Conservation (phyloP, 2,888 invertebrate genomes). For the Phyllotreta striolata region DNA sequence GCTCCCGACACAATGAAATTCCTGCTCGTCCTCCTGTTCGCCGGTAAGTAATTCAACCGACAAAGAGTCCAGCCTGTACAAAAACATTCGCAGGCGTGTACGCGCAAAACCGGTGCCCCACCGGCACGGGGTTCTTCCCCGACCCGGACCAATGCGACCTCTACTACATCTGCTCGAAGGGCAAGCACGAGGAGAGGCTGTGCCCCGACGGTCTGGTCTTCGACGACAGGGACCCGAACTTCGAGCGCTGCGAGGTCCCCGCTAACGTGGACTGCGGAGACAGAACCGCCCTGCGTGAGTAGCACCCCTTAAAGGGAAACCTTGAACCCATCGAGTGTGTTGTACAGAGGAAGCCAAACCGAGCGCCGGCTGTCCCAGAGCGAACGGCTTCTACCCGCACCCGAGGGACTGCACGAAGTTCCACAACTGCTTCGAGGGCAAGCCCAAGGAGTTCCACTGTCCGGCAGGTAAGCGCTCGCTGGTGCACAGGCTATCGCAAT, state of each 20-base stretch:
- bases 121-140: conserved; percentile 76
- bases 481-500: too few relatives aligned
- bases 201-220: conserved; percentile 84
- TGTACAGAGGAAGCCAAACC: conserved; percentile 76
- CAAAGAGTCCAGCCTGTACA: not conserved
- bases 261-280: conserved; percentile 81
- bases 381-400: conserved; percentile 81
- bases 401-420: conserved; percentile 79
- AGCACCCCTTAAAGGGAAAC: not conserved
- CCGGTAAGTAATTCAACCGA: conserved; percentile 21
- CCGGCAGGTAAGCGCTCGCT: too few relatives aligned
- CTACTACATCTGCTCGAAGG: conserved; percentile 77
- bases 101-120: conserved; percentile 72
- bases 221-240: conserved; percentile 74
- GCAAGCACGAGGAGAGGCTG: conserved; percentile 70
- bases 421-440: conserved; percentile 79
- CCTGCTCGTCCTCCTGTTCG: conserved; percentile 21
- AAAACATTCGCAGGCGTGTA: conserved; percentile 32
- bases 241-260: conserved; percentile 79
- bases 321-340: not conserved
- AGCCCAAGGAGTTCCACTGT: conserved; percentile 71
- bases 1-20: conserved; percentile 21
- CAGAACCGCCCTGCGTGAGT: conserved; percentile 77
- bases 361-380: conserved; percentile 76
- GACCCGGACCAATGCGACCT: conserved; percentile 81